A percentile compares a stretch with the other conserved stretches of the same genome.
Evolutionary conservation across 1,140 invertebrate genomes (phyloP).

Genomic region (Acromyrmex echinatior): DNA sequence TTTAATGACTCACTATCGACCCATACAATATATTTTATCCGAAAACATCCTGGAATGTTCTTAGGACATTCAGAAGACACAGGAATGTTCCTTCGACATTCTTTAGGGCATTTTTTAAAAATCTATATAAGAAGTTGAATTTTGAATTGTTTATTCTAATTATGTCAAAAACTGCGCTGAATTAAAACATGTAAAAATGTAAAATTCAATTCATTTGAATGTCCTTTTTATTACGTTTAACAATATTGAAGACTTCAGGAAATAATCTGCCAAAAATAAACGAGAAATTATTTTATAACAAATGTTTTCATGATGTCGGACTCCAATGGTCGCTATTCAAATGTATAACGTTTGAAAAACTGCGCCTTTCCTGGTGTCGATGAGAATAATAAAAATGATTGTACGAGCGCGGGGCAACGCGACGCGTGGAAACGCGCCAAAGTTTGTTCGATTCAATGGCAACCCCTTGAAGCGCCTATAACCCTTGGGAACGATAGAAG

Average conservation of each 20-base stretch:
- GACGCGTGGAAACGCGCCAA: slow-evolving; percentile 60
- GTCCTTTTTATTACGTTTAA: slow-evolving; percentile 2
- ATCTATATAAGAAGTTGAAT: background rate
- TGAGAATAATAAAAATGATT: slow-evolving; percentile 50
- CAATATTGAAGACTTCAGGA: slow-evolving; percentile 15
- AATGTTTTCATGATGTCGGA: slow-evolving; percentile 33
- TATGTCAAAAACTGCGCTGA: background rate
- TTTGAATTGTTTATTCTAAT: background rate
- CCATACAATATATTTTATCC: too few species aligned
- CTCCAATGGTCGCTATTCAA: slow-evolving; percentile 26
- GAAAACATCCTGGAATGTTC: too few species aligned
- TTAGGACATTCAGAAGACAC: too few species aligned
- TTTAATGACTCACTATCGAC: background rate
- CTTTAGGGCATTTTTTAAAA: too few species aligned
- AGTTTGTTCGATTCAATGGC: slow-evolving; percentile 61
- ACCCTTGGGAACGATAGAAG: slow-evolving; percentile 8
- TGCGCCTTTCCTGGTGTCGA: slow-evolving; percentile 48
- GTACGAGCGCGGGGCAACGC: background rate
- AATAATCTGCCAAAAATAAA: slow-evolving; percentile 21
- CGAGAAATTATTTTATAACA: slow-evolving; percentile 30
- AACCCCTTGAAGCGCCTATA: slow-evolving; percentile 36
- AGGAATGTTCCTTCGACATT: too few species aligned
- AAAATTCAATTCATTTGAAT: background rate
- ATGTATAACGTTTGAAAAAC: slow-evolving; percentile 49
- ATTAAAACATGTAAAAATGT: background rate